These are phyloP conservation scores for Polymixis flavicincta DNA, from an alignment of 2,888 invertebrate genomes.

Conservation along the genomic window DNA sequence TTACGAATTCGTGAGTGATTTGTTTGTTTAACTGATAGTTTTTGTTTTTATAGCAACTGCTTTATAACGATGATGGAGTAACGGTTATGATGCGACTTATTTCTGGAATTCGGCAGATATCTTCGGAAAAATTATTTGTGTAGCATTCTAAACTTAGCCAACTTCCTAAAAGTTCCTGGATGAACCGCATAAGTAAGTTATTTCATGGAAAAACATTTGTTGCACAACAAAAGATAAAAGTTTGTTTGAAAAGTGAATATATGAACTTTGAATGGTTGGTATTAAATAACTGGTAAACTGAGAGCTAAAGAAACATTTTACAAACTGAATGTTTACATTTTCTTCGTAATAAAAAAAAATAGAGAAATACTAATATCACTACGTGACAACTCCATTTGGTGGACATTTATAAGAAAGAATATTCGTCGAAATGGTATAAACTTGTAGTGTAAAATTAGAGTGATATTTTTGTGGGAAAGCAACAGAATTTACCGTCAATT, in stretches of 20 bases:
- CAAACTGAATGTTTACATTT: not conserved
- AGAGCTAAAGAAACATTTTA: not conserved
- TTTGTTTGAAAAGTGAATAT: not conserved
- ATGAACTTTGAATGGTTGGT: not conserved
- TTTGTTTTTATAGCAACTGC: not conserved
- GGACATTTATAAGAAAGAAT: not conserved
- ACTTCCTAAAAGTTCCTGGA: conserved; percentile 6
- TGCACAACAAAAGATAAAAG: conserved; percentile 3
- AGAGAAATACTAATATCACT: not conserved
- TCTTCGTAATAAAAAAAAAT: not conserved
- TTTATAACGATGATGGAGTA: not conserved
- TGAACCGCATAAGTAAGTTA: not conserved
- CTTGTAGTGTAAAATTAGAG: not conserved
- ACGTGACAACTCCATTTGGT: not conserved
- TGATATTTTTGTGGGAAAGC: not conserved
- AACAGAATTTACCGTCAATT: not conserved
- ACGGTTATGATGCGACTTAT: not conserved
- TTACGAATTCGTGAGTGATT: conserved; percentile 9
- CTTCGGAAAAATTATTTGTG: not conserved
- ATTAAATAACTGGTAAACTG: not conserved
- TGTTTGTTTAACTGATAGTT: conserved; percentile 9
- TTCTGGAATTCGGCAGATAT: not conserved
- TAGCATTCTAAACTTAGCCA: not conserved
- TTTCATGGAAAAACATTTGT: not conserved
- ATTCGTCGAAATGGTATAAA: not conserved